These are phyloP conservation scores for Mesoclemmys tuberculata DNA, from an alignment of 2,113 vertebrate species.

Conservation along the genomic window DNA sequence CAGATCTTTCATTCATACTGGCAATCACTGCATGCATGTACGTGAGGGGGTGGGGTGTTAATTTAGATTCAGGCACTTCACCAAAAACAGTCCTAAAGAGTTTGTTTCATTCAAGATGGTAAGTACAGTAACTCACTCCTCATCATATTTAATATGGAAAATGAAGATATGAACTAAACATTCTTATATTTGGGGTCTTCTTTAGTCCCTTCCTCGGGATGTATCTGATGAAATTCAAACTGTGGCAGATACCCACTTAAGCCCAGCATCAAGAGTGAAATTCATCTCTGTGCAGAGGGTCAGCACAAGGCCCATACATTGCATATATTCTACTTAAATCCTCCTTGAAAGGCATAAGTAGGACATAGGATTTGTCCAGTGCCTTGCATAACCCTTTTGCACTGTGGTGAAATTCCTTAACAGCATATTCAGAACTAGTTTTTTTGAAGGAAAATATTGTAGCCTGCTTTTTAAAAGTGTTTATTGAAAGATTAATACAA, in stretches of 20 bases:
- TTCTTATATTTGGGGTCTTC: neutral
- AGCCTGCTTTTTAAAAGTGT: neutral
- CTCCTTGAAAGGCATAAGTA: neutral
- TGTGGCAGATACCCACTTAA: neutral
- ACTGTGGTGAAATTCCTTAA: neutral
- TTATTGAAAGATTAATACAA: neutral
- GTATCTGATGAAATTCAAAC: neutral
- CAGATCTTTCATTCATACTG: neutral
- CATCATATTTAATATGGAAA: neutral
- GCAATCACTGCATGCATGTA: neutral
- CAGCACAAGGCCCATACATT: neutral
- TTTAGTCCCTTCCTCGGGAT: neutral
- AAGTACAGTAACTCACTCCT: neutral
- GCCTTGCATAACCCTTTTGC: neutral
- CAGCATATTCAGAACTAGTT: neutral
- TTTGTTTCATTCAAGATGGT: neutral
- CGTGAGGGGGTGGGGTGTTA: neutral
- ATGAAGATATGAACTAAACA: neutral
- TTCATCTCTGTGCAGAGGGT: neutral
- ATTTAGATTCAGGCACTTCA: neutral
- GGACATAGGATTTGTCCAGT: neutral
- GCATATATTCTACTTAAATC: neutral
- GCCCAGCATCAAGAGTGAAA: neutral
- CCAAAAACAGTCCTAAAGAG: neutral
- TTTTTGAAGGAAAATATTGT: neutral